These are phyloP conservation scores for Cnemophilus loriae DNA, from an alignment of 2,113 vertebrate genomes.

Conservation along the genomic window DNA sequence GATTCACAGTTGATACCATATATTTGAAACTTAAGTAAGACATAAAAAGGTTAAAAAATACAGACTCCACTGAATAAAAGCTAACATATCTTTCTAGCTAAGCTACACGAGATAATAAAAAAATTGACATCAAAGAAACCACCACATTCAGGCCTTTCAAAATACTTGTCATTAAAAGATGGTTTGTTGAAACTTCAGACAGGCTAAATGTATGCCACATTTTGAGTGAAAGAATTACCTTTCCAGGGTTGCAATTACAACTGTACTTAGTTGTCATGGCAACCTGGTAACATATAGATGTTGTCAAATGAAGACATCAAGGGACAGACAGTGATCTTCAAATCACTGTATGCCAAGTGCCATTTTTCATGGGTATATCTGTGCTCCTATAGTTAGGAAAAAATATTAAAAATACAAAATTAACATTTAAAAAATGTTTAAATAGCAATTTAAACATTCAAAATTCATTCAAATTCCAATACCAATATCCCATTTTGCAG, in stretches of 20 bases:
- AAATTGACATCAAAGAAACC: slow-evolving; percentile 59
- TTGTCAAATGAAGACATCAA: slow-evolving; percentile 75
- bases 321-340: slow-evolving; percentile 64
- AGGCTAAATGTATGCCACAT: slow-evolving; percentile 71
- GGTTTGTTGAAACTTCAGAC: slow-evolving; percentile 79
- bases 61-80: slow-evolving; percentile 13
- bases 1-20: neutral
- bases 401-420: neutral
- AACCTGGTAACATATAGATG: slow-evolving; percentile 75
- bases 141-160: slow-evolving; percentile 71
- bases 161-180: slow-evolving; percentile 74
- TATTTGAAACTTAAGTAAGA: slow-evolving; percentile 29
- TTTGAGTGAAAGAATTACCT: slow-evolving; percentile 76
- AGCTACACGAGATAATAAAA: slow-evolving; percentile 18
- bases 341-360: slow-evolving; percentile 65
- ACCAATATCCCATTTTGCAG: neutral
- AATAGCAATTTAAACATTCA: neutral
- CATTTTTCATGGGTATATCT: slow-evolving; percentile 38
- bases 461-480: neutral
- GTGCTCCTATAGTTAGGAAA: neutral
- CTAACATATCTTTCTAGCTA: neutral
- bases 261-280: slow-evolving; percentile 75
- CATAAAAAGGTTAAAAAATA: slow-evolving; percentile 53
- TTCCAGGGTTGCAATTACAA: slow-evolving; percentile 77
- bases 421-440: slow-evolving; percentile 15